Evolutionary conservation across 2,888 invertebrate species (phyloP).

Genomic region (Eupithecia inturbata): DNA sequence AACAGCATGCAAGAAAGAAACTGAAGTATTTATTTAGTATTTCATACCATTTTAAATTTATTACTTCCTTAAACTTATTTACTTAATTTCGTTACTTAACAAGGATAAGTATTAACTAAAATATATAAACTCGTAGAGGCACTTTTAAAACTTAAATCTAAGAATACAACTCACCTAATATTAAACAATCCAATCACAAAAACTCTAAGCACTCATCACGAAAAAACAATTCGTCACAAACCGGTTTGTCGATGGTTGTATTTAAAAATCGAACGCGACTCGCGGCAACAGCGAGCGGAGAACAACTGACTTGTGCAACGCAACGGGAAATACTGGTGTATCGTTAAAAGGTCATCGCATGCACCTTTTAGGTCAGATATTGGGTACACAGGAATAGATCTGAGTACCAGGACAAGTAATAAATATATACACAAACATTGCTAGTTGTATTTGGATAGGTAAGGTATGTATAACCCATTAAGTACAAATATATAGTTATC

Average conservation of each 20-base stretch:
- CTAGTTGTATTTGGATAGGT: too few relatives aligned
- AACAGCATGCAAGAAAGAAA: not conserved
- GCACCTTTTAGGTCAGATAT: slow-evolving; percentile 17
- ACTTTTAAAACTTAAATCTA: not conserved
- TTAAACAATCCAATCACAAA: slow-evolving; percentile 44
- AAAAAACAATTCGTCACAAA: slow-evolving; percentile 36
- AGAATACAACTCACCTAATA: slow-evolving; percentile 40
- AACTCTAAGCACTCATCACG: slow-evolving; percentile 34
- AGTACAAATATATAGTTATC: too few relatives aligned
- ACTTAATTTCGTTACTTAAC: not conserved
- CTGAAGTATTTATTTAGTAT: not conserved
- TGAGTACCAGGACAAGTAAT: not conserved
- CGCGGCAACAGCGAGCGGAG: slow-evolving; percentile 64
- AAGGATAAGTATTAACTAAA: not conserved
- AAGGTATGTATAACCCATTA: too few relatives aligned
- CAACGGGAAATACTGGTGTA: slow-evolving; percentile 45
- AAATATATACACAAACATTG: not conserved
- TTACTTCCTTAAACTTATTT: too few relatives aligned
- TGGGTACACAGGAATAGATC: slow-evolving; percentile 3
- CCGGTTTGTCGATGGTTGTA: slow-evolving; percentile 43
- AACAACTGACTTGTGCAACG: slow-evolving; percentile 55
- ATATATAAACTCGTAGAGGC: not conserved
- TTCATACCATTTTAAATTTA: not conserved
- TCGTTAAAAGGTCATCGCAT: slow-evolving; percentile 38
- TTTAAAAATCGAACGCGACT: slow-evolving; percentile 61